Conservation (phyloP, 2,888 invertebrate species). For the Cephonodes hylas region DNA sequence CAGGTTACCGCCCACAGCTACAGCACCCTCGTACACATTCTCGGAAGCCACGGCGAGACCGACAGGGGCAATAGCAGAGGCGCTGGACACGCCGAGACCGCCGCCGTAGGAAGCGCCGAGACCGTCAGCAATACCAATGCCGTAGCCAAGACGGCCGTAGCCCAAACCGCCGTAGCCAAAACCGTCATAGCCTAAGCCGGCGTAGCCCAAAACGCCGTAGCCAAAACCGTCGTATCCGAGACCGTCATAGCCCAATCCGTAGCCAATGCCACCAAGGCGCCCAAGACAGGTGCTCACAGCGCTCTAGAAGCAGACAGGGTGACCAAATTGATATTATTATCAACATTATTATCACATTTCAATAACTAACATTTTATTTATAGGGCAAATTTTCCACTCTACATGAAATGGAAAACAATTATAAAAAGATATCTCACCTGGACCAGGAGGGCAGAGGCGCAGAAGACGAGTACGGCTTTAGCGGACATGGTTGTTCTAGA, state of each 20-base stretch:
- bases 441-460: slow-evolving; percentile 22
- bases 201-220: neutral
- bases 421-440: neutral
- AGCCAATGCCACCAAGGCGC: neutral
- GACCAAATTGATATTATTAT: too few species aligned
- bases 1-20: slow-evolving; percentile 23
- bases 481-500: slow-evolving; percentile 14
- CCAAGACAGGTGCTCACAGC: neutral
- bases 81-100: slow-evolving; percentile 19
- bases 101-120: slow-evolving; percentile 20
- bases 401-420: neutral
- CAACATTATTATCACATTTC: too few species aligned
- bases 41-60: slow-evolving; percentile 21
- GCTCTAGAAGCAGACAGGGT: neutral
- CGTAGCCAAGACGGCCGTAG: slow-evolving; percentile 9
- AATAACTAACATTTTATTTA: too few species aligned
- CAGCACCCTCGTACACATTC: slow-evolving; percentile 22
- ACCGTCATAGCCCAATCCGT: neutral
- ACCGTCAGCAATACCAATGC: slow-evolving; percentile 15
- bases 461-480: slow-evolving; percentile 20
- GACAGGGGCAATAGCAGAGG: slow-evolving; percentile 18
- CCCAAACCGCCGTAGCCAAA: neutral
- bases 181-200: neutral
- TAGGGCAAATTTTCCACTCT: neutral
- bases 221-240: neutral